phyloP scores from a whole-genome alignment of 2,888 invertebrate species.

The Griposia aprilina region DNA sequence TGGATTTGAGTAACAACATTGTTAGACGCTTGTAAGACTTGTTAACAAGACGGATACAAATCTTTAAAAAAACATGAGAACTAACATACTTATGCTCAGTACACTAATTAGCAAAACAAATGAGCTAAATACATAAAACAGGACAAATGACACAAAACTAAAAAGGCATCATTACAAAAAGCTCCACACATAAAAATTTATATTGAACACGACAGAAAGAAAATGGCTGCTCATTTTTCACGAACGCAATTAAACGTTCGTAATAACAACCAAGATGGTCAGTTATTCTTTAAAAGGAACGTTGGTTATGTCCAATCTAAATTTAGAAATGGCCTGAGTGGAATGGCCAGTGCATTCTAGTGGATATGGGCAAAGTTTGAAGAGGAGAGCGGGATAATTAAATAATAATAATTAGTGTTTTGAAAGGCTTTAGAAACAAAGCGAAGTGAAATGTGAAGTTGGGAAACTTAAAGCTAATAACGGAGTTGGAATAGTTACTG shows the following conservation, averaged over 20 bases:
- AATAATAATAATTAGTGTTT: constrained; percentile 31
- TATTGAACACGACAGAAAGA: constrained; percentile 57
- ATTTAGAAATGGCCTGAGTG: constrained; percentile 81
- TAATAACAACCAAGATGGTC: constrained; percentile 75
- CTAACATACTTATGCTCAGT: background rate
- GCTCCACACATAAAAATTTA: constrained; percentile 38
- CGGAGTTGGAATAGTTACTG: constrained; percentile 2
- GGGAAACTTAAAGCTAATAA: constrained; percentile 29
- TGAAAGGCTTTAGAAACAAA: constrained; percentile 23
- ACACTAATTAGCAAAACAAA: constrained; percentile 9
- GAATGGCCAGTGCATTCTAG: constrained; percentile 76
- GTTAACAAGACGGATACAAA: constrained; percentile 4
- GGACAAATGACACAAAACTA: constrained; percentile 16
- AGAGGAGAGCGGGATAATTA: constrained; percentile 44
- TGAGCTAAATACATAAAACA: constrained; percentile 4
- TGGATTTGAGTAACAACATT: constrained; percentile 24
- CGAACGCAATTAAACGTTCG: constrained; percentile 68
- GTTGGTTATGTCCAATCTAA: constrained; percentile 81
- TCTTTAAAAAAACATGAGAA: no score
- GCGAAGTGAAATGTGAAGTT: constrained; percentile 27
- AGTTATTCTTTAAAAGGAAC: constrained; percentile 81
- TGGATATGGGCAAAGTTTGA: constrained; percentile 56
- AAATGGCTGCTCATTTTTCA: constrained; percentile 61
- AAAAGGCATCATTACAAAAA: constrained; percentile 36
- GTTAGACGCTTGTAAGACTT: background rate